Conservation (phyloP, 2,797 vertebrate genomes). For the Calcarius lapponicus region DNA sequence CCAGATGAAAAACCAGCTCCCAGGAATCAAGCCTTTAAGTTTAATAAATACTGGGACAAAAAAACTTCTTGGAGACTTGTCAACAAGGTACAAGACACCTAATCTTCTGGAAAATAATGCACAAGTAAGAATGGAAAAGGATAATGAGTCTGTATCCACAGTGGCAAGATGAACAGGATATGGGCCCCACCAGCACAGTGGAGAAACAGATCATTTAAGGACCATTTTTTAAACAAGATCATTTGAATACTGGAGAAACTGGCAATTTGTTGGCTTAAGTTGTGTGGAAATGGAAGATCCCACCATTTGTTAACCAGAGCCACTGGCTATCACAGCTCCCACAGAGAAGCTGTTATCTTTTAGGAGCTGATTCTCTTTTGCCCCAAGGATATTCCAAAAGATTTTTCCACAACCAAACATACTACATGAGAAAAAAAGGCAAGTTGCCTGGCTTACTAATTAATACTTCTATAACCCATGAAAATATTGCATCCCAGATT, state of each 20-base stretch:
- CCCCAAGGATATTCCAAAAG: neutral
- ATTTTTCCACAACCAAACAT: neutral
- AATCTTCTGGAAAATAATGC: neutral
- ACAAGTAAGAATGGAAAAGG: neutral
- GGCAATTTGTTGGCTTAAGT: too few relatives aligned
- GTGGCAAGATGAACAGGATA: neutral
- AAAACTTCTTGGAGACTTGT: neutral
- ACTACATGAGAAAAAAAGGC: neutral
- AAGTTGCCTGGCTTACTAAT: neutral
- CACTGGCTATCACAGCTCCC: neutral
- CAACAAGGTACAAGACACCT: neutral
- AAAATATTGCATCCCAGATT: neutral
- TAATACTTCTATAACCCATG: neutral
- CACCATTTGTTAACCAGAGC: neutral
- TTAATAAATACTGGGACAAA: neutral
- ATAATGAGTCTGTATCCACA: neutral
- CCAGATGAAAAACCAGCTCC: neutral
- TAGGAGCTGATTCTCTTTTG: neutral
- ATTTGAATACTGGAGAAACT: neutral
- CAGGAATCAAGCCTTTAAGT: neutral
- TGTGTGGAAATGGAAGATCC: neutral
- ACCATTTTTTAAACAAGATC: neutral
- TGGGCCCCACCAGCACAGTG: fast-evolving
- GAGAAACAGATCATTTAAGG: neutral
- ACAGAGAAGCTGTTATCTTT: neutral